These are phyloP conservation scores for Euborellia annulipes DNA, from an alignment of 1,140 invertebrate species.

Conservation along the genomic window DNA sequence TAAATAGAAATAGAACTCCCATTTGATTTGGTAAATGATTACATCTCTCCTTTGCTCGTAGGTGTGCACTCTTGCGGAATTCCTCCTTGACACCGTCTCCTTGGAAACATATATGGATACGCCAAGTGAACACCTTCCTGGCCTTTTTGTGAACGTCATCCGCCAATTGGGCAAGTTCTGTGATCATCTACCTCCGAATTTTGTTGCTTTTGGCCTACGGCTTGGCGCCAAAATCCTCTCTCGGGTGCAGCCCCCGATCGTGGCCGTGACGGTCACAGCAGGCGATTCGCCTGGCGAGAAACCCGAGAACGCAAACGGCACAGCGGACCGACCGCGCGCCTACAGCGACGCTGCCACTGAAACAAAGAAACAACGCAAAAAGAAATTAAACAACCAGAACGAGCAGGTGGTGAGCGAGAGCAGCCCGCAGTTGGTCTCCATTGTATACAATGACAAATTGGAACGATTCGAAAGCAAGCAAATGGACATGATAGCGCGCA, in stretches of 20 bases:
- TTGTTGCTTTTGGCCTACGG: constrained; percentile 45
- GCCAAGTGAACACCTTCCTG: constrained; percentile 61
- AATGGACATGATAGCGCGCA: too few species aligned
- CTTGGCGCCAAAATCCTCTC: constrained; percentile 61
- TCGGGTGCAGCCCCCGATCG: constrained; percentile 50
- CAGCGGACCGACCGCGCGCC: constrained; percentile 1
- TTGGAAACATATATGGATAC: constrained; percentile 66
- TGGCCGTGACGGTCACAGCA: constrained; percentile 13
- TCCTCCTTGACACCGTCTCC: constrained; percentile 62
- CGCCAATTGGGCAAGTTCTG: constrained; percentile 40
- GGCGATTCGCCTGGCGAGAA: too few species aligned
- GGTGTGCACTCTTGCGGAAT: constrained; percentile 54
- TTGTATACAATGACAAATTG: too few species aligned
- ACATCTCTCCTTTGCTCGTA: constrained; percentile 18
- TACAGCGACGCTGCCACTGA: constrained; percentile 6
- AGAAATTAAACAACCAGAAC: too few species aligned
- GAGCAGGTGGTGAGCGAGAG: too few species aligned
- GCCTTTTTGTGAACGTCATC: constrained; percentile 49
- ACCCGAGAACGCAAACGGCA: too few species aligned
- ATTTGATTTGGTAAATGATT: too few species aligned
- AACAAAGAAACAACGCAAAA: constrained; percentile 1
- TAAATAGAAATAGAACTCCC: too few species aligned
- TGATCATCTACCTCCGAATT: constrained; percentile 37
- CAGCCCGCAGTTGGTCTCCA: too few species aligned
- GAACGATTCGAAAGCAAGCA: too few species aligned